Base-by-base conservation (phyloP, 2,888 invertebrate genomes). In the Acleris sparsana region DNA sequence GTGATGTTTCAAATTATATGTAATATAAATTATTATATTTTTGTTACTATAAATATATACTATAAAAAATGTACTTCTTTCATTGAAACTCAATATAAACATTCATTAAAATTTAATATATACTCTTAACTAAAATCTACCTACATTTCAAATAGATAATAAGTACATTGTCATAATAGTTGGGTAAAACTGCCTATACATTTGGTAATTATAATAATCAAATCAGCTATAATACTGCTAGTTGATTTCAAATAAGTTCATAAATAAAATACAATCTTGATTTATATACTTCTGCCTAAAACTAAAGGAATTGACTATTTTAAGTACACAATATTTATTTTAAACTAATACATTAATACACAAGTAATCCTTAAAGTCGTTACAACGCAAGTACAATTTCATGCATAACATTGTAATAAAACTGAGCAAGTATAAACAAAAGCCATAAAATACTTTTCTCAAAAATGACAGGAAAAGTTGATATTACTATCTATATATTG, bases 21-120 rank as follows among this genome's bases (percentile, higher is more conserved):
- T 60, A 56, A 49, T 53, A 55, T 29, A 61, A 61, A 55, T 62
- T 75, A 71, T 76, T 75, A 83, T 88, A 88, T 88, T 87, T 88
- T 89, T 89, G 83, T 88, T 85, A 86, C 79, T 75, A 80, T 79
- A 74, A 84, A 82, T 73, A 82, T 80, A 84, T 75, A 78, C 71
- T 69, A 73, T 81, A 75, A 60, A 72, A 74, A 70, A 74, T 72
- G 71, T 58, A 58, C 13, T 33, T 46, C 73, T 73, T 79, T 69
- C 67, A 70, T 71, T 61, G 29, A 63, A 67, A 68, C 61, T n/a
- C 9, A 22, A n/a, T 57, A 18, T 18, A 46, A 66, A 66, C 66
- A 48, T 51, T 33, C 39, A 56, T 62, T 66, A 62, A 48, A 66
- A 62, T 66, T 53, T 66, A 66, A 53, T 62, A 66, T 58, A 58